phyloP scores from a whole-genome alignment of 2,113 vertebrate species.

The Okapia johnstoni region DNA sequence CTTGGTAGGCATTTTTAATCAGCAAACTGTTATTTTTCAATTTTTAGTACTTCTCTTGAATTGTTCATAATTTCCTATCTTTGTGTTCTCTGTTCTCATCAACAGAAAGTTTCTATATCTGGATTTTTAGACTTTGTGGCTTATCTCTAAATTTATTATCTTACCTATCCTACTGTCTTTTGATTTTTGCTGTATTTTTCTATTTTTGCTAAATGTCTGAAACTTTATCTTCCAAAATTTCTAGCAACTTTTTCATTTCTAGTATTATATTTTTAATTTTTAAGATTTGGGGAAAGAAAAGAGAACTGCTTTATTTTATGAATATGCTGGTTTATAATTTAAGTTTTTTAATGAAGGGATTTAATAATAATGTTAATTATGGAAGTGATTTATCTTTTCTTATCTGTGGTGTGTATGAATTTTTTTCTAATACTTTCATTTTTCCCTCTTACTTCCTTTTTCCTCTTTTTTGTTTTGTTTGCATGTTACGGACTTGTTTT shows the following conservation, averaged over 20 bases:
- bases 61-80: neutral
- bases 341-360: neutral
- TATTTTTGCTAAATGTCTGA: neutral
- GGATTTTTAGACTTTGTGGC: neutral
- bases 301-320: neutral
- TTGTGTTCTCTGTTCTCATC: neutral
- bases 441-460: neutral
- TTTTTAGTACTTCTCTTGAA: neutral
- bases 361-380: neutral
- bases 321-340: neutral
- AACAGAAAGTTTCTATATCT: neutral
- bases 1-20: neutral
- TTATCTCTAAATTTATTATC: neutral
- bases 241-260: neutral
- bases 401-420: neutral
- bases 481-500: neutral
- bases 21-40: neutral
- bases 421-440: neutral
- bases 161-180: neutral
- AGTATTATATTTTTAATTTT: neutral
- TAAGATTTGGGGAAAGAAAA: neutral
- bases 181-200: neutral
- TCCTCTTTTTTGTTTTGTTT: neutral
- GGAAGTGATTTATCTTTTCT: neutral
- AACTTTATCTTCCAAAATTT: constrained; percentile 1